A percentile compares a stretch with the other conserved stretches of the same genome.
Conservation (phyloP, 2,797 vertebrate genomes). For the Halcyon leucocephala region DNA sequence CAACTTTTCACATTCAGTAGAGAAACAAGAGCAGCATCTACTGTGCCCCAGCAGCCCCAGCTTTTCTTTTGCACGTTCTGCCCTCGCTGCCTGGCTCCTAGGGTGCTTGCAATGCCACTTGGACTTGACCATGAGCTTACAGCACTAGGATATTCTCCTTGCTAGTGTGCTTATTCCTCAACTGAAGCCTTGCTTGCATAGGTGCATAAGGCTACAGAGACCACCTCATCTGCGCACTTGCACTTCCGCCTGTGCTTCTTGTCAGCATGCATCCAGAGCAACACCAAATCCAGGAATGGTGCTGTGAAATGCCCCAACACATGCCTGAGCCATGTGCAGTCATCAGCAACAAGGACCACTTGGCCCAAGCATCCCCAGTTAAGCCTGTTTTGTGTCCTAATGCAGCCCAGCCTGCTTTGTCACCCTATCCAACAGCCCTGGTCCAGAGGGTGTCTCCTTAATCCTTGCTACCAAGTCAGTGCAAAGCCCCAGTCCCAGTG, state of each 20-base stretch:
- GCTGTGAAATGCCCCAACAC: not conserved
- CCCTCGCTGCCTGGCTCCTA: not conserved
- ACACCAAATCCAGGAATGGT: not conserved
- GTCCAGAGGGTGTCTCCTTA: not conserved
- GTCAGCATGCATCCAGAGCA: not conserved
- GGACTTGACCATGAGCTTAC: fast-evolving
- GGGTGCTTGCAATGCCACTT: too few species aligned
- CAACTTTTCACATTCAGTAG: not conserved
- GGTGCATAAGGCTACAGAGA: not conserved
- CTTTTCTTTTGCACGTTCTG: fast-evolving
- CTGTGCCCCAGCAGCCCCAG: not conserved
- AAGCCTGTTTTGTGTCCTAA: fast-evolving
- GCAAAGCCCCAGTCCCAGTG: not conserved
- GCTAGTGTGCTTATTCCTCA: fast-evolving
- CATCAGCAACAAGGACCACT: not conserved
- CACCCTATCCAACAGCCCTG: not conserved
- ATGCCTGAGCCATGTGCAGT: not conserved
- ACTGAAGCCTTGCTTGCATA: fast-evolving
- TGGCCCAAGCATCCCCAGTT: fast-evolving
- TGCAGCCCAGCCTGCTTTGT: not conserved
- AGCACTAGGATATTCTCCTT: not conserved
- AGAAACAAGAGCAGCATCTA: not conserved
- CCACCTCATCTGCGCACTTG: fast-evolving
- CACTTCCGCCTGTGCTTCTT: not conserved
- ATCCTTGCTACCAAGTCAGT: not conserved